Base-by-base conservation (phyloP, 2,113 vertebrate species). In the Eretmochelys imbricata region DNA sequence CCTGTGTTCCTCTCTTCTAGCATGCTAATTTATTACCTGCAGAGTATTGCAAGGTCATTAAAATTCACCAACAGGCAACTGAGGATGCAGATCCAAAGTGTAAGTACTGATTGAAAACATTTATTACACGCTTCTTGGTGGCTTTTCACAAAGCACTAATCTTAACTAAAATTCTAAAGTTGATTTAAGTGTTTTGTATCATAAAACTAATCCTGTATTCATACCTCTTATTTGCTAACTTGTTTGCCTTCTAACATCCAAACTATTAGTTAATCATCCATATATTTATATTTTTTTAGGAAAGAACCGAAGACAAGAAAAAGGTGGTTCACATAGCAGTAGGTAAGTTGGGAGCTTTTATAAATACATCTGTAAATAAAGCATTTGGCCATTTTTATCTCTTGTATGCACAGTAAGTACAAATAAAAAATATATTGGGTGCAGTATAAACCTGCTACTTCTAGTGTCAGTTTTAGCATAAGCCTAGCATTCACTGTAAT, bases 11-110 rank as follows among this genome's bases (percentile, higher is more conserved):
- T 97, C n/a, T 24, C 13, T 98, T 98, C 95, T 91, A 99, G 99
- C 97, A 99, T 99, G 99, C 97, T 99, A 85, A 99, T 99, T 95
- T 99, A 99, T 96, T 99, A 99, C 96, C 99, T 99, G 10, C 99
- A 99, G 95, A 99, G 99, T 94, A 99, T 99, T 80, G 99, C 99
- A 24, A 98, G 99, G 54, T 99, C 99, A 5, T 96, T 99, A 35
- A 99, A 99, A 97, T 99, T 99, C 98, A 99, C 99, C 98, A 99
- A 99, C 98, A 99, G 98, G 93, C 99, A 99, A 97, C 99, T 99
- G 93, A 98, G 98, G 90, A 97, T 99, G 98, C 99, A 99, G 97
- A 99, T 99, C 51, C 99, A 99, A 97, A 98, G 98, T 0, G 99
- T 99, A 97, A 99, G 99, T 99, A 97, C 5, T 10, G 3, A 6